Conservation (phyloP, 2,888 invertebrate species). For the Tryphoninae sp. region DNA sequence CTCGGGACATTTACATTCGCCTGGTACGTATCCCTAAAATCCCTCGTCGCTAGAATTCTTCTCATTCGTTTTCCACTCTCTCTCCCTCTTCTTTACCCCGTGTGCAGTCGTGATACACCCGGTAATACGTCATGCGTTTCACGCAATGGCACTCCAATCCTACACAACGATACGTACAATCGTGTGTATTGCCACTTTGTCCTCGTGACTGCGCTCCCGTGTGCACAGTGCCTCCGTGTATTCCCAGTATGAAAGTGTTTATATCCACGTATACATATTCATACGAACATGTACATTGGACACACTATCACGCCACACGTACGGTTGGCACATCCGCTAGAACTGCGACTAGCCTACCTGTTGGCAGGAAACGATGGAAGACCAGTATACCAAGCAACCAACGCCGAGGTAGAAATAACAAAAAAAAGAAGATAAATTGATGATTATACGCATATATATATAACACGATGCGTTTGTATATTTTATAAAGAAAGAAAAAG, state of each 20-base stretch:
- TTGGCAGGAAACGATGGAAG: conserved; percentile 51
- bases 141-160: conserved; percentile 54
- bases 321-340: conserved; percentile 43
- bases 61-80: conserved; percentile 27
- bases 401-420: conserved; percentile 1
- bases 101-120: conserved; percentile 50
- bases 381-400: conserved; percentile 26
- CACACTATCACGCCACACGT: conserved; percentile 37
- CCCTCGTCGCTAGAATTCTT: conserved; percentile 35
- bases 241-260: conserved; percentile 32
- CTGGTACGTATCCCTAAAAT: conserved; percentile 43
- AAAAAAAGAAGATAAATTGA: conserved; percentile 11
- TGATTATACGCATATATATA: not conserved
- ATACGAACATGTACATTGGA: conserved; percentile 3
- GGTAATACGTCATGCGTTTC: conserved; percentile 52
- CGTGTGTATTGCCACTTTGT: conserved; percentile 30
- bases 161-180: conserved; percentile 8
- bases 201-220: conserved; percentile 45
- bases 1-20: conserved; percentile 41
- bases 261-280: not conserved
- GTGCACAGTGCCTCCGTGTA: conserved; percentile 16
- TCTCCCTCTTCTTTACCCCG: conserved; percentile 6
- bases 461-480: conserved; percentile 1
- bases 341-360: conserved; percentile 55
- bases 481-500: not conserved